These are phyloP conservation scores for Gnathonemus longibarbis DNA, from an alignment of 2,113 vertebrate species.

Conservation along the genomic window DNA sequence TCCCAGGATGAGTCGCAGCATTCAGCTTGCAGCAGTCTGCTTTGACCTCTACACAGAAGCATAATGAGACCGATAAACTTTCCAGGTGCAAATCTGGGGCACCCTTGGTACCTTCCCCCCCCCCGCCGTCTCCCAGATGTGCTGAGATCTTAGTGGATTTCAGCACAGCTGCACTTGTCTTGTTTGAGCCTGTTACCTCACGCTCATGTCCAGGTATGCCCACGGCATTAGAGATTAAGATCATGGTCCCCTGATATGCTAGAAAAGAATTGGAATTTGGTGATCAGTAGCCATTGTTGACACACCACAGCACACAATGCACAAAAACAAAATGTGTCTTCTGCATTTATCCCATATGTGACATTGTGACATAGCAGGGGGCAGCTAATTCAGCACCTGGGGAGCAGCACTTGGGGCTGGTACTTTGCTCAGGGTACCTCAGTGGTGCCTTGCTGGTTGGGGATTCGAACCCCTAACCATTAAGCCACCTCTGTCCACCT, in stretches of 20 bases:
- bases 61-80: constrained; percentile 6
- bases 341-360: too few species aligned
- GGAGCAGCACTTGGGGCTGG: too few species aligned
- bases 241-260: background rate
- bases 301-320: too few species aligned
- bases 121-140: background rate
- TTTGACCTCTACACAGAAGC: background rate
- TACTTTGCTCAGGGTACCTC: too few species aligned
- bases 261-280: background rate
- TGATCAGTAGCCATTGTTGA: too few species aligned
- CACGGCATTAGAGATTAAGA: background rate
- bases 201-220: background rate
- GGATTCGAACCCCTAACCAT: too few species aligned
- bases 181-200: background rate
- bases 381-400: too few species aligned
- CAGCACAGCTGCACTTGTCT: background rate
- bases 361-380: too few species aligned
- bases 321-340: too few species aligned
- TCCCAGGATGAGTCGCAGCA: background rate
- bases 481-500: too few species aligned
- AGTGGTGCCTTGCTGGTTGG: too few species aligned
- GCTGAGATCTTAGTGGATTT: background rate
- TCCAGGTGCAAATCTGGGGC: background rate
- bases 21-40: background rate
- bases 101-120: background rate